Base-by-base conservation (phyloP, 2,113 vertebrate species). In the Sorex araneus region DNA sequence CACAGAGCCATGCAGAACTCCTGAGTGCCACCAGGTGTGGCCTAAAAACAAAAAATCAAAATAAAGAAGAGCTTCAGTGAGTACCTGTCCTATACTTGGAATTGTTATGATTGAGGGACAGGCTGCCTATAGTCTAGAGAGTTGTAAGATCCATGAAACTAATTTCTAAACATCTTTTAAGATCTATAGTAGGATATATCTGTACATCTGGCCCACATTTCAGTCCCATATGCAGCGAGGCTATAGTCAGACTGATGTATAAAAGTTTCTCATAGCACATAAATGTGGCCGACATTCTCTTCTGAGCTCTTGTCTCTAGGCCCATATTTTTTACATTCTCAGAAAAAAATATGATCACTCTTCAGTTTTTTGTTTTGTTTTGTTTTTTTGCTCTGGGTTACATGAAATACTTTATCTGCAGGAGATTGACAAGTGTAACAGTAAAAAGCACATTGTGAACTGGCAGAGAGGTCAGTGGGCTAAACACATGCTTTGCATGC, bases 341-440 rank as follows among this genome's bases (percentile, higher is more conserved):
- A 93, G 50, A 86, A 86, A 73, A 87, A 13, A 77, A 23, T 70
- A 74, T 36, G 30, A 74, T 88, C 27, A 67, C n/a, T 85, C 70
- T 84, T 79, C 23, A 66, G 28, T 54, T 50, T 30, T 77, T 76
- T n/a, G n/a, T n/a, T 5, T 70, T 84, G 73, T 60, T 74, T 1
- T 40, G 27, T 84, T 74, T 89, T 6, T 50, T 2, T 3, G 36
- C 57, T 84, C 60, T 34, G 47, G 21, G 13, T 84, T 88, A 23
- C 21, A 32, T 69, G 36, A 91, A 85, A n/a, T 47, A n/a, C 45
- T 47, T 5, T 21, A 28, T 64, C 36, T 88, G 30, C 30, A 84
- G 32, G 73, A 69, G 21, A 12, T 76, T 85, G 82, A 63, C 23
- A 83, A 54, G 16, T 63, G 1, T 32, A 73, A 77, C 63, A 7